Evolutionary conservation across 2,113 vertebrate species (phyloP).

Genomic region (Sylvilagus bachmani): DNA sequence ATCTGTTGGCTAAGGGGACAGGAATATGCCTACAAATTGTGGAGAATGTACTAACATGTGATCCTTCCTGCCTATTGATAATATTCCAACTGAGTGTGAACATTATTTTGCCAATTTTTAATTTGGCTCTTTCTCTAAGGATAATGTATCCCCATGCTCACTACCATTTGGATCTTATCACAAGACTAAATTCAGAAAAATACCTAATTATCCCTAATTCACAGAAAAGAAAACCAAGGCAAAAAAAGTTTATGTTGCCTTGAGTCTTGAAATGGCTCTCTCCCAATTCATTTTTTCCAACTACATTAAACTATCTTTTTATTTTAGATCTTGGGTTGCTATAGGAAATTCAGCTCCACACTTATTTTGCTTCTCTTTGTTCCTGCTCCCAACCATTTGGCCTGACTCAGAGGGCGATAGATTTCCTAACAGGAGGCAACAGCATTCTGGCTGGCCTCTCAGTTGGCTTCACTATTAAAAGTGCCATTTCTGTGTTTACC

Average conservation of each 20-base stretch:
- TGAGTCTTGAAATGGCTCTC: neutral
- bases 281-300: neutral
- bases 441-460: neutral
- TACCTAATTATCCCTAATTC: neutral
- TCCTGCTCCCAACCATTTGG: neutral
- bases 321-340: fast-evolving
- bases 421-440: neutral
- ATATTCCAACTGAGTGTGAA: neutral
- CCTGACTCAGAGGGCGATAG: neutral
- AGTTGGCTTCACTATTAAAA: neutral
- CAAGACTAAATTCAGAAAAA: neutral
- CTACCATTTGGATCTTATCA: neutral
- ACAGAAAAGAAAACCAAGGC: neutral
- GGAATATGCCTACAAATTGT: neutral
- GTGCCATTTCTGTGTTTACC: constrained; percentile 40
- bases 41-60: neutral
- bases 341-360: neutral
- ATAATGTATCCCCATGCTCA: neutral
- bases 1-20: neutral
- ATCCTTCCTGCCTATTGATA: neutral
- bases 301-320: neutral
- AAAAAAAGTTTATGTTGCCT: neutral
- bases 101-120: neutral
- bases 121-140: neutral
- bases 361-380: neutral